Evolutionary conservation across 2,113 vertebrate genomes (phyloP), one percentile per base, ranked within the genome.

Genomic region (Leucopsar rothschildi): DNA sequence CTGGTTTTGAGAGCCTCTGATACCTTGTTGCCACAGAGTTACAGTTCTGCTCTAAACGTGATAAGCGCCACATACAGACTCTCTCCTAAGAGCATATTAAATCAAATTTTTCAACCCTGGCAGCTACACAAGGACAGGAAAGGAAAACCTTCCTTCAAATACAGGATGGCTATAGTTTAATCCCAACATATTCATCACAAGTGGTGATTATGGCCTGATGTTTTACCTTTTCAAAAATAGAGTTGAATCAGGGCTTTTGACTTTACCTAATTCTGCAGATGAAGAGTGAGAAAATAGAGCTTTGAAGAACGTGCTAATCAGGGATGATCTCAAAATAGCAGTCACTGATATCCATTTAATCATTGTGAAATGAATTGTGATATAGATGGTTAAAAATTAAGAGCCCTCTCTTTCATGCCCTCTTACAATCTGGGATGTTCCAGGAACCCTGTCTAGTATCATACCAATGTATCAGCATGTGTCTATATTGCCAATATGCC

Each of bases 401-500:
- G 23, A 71, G 24, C 8, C 16, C 8, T 39, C 33, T 88, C 16
- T 49, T 61, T 50, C 10, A 11, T 37, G 19, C 8, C 5, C 7
- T 60, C 31, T 49, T n/a, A 5, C 12, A 31, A 17, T 22, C 39
- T 27, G 14, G 52, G 10, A 47, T 2, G 1, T 23, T 33, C 14
- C 25, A 29, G 40, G 11, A 57, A 0, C n/a, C 13, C 10, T 64
- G 33, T 44, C 33, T 52, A n/a, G 0, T 33, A 1, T 18, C 39
- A n/a, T 10, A 66, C 24, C 29, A 59, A 4, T 6, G 1, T 53
- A 15, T 27, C 31, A 27, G 27, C 37, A 11, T 4, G 5, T n/a
- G 3, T 42, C 60, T 66, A 0, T 25, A 5, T 13, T 1, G 3
- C 27, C 39, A 37, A 14, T 40, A 3, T 2, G 5, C 39, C 39